Evolutionary conservation across 2,113 vertebrate species (phyloP).

Genomic region (Cheilinus undulatus): DNA sequence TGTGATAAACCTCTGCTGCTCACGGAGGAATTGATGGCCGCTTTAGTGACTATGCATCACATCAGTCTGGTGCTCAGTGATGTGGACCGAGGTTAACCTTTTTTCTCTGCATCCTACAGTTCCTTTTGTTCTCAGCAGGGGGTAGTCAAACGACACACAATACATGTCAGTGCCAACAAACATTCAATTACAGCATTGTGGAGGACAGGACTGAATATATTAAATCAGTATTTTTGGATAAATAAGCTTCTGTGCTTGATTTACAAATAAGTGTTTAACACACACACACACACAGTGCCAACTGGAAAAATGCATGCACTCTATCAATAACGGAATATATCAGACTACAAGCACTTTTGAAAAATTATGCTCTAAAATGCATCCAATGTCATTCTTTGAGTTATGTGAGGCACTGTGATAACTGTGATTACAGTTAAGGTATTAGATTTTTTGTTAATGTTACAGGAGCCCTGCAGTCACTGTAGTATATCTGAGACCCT

Average conservation of each 20-base stretch:
- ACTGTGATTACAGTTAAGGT: too few relatives aligned
- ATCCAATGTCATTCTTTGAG: background rate
- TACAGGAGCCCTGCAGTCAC: background rate
- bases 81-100: background rate
- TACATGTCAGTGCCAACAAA: background rate
- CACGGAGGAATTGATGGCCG: constrained; percentile 10
- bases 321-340: background rate
- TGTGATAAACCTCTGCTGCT: constrained; percentile 25
- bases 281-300: background rate
- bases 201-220: constrained; percentile 1
- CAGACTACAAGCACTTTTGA: background rate
- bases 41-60: constrained; percentile 18
- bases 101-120: constrained; percentile 38
- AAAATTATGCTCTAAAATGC: background rate
- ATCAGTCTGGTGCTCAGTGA: constrained; percentile 19
- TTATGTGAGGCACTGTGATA: background rate
- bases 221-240: background rate
- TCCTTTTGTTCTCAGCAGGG: constrained; percentile 69
- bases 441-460: constrained; percentile 3
- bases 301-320: background rate
- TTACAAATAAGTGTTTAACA: background rate
- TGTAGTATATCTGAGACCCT: background rate
- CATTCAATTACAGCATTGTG: background rate
- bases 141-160: constrained; percentile 65
- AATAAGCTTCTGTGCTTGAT: background rate